Percentiles rank a stretch among this genome's conserved stretches.
These are phyloP conservation scores for Chrysomela aeneicollis DNA, from an alignment of 2,888 invertebrate genomes.

Conservation along the genomic window DNA sequence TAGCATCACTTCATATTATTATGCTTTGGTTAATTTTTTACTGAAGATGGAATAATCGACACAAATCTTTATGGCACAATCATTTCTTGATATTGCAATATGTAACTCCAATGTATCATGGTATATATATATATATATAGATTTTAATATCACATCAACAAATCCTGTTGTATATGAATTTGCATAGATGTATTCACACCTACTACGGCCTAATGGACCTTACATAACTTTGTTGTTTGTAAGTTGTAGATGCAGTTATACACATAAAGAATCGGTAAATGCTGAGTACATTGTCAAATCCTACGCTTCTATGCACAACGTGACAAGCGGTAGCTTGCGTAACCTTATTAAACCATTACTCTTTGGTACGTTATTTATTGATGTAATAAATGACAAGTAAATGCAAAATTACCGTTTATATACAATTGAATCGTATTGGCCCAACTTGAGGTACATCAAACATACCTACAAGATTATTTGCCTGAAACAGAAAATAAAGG, in stretches of 20 bases:
- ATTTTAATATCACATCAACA: neutral
- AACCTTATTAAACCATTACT: conserved; percentile 10
- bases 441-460: too few relatives aligned
- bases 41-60: too few relatives aligned
- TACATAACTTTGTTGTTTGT: conserved; percentile 12
- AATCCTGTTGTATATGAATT: neutral
- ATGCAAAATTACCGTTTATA: too few relatives aligned
- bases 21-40: too few relatives aligned
- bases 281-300: conserved; percentile 18
- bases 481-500: too few relatives aligned
- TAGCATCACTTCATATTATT: too few relatives aligned
- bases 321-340: conserved; percentile 22
- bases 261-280: conserved; percentile 15
- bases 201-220: conserved; percentile 15
- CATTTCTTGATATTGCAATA: too few relatives aligned
- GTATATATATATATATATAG: too few relatives aligned
- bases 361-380: neutral
- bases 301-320: conserved; percentile 21
- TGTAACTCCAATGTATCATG: too few relatives aligned
- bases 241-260: conserved; percentile 18
- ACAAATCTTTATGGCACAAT: too few relatives aligned
- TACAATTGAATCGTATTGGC: too few relatives aligned
- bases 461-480: too few relatives aligned
- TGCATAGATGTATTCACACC: neutral
- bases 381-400: neutral